These are phyloP conservation scores for Drosophila pullipes DNA, from an alignment of 2,888 invertebrate species.

Conservation along the genomic window DNA sequence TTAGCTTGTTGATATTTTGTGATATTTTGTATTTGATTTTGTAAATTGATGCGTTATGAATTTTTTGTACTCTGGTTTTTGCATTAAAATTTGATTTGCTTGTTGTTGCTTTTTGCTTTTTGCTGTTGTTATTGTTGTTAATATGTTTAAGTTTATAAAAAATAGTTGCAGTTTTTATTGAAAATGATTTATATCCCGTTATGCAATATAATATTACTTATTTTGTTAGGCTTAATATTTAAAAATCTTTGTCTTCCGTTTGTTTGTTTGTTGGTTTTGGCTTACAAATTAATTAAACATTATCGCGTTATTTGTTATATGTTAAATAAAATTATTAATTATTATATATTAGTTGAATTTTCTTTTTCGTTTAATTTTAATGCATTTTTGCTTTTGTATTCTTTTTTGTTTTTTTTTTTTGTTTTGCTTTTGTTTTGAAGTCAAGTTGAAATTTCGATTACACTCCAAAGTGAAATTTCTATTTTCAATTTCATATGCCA, in stretches of 20 bases:
- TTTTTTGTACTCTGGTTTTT: slow-evolving; percentile 76
- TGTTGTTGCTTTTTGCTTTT: slow-evolving; percentile 41
- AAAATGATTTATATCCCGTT: slow-evolving; percentile 43
- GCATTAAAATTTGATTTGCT: slow-evolving; percentile 57
- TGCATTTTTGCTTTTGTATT: slow-evolving; percentile 44
- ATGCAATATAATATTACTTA: slow-evolving; percentile 62
- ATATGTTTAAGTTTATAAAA: slow-evolving; percentile 68
- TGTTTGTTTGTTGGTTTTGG: slow-evolving; percentile 83
- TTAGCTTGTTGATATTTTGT: slow-evolving; percentile 58
- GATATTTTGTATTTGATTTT: slow-evolving; percentile 41
- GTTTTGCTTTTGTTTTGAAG: slow-evolving; percentile 48
- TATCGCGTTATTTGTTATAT: slow-evolving; percentile 53
- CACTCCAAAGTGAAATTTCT: slow-evolving; percentile 53
- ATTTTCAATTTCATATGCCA: slow-evolving; percentile 35
- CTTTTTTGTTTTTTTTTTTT: slow-evolving; percentile 39
- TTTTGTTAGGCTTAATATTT: slow-evolving; percentile 56
- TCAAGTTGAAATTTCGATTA: slow-evolving; percentile 69
- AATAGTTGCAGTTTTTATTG: slow-evolving; percentile 68
- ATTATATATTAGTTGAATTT: slow-evolving; percentile 46
- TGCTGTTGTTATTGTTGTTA: slow-evolving; percentile 52
- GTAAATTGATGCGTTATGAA: slow-evolving; percentile 68
- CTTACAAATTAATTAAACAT: slow-evolving; percentile 82
- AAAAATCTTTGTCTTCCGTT: slow-evolving; percentile 83
- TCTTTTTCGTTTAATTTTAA: slow-evolving; percentile 33
- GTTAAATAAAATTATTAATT: slow-evolving; percentile 59